Evolutionary conservation across 2,888 invertebrate genomes (phyloP).

Genomic region (Amiota communis): DNA sequence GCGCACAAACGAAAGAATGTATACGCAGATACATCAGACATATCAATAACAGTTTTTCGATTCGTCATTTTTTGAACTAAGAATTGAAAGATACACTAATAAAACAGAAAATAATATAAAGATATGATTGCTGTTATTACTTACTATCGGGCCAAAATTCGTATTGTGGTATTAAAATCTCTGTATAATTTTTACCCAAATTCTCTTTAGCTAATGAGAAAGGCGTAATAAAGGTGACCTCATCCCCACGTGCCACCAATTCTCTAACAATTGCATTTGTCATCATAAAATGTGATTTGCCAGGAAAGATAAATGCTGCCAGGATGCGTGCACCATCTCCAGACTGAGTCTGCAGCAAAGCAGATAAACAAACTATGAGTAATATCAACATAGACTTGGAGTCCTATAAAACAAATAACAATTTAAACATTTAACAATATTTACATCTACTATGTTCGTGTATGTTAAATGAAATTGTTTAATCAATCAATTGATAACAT

Average conservation of each 20-base stretch:
- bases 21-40: slow-evolving; percentile 43
- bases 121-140: slow-evolving; percentile 8
- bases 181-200: slow-evolving; percentile 59
- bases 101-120: slow-evolving; percentile 59
- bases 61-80: slow-evolving; percentile 50
- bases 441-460: too few species aligned
- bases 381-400: background rate
- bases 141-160: slow-evolving; percentile 58
- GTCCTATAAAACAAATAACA: background rate
- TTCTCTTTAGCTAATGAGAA: slow-evolving; percentile 57
- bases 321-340: slow-evolving; percentile 41
- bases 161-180: slow-evolving; percentile 57
- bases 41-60: slow-evolving; percentile 48
- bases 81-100: slow-evolving; percentile 38
- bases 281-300: slow-evolving; percentile 72
- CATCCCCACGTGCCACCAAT: slow-evolving; percentile 71
- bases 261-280: slow-evolving; percentile 68
- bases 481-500: too few species aligned
- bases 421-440: too few species aligned
- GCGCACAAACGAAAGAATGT: slow-evolving; percentile 46
- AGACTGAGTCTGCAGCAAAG: background rate
- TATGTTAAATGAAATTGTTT: too few species aligned
- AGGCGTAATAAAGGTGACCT: slow-evolving; percentile 65
- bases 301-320: slow-evolving; percentile 68
- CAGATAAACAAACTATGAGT: background rate